Evolutionary conservation across 53 echinoderm and acorn worm species (phyloP).

Genomic region (Henricia sp.): DNA sequence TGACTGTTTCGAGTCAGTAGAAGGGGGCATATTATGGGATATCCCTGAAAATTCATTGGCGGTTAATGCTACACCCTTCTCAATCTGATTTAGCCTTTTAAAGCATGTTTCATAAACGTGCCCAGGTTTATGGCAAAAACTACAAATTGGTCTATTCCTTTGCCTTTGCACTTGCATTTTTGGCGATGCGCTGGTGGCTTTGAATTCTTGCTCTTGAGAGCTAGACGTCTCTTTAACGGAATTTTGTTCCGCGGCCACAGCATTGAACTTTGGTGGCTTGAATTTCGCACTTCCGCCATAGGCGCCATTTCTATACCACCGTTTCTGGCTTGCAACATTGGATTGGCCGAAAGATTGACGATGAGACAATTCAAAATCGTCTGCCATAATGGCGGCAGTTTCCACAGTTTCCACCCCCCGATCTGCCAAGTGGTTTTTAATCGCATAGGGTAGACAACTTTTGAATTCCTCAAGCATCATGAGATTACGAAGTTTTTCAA

Average conservation of each 20-base stretch:
- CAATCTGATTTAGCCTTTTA: slow-evolving; percentile 17
- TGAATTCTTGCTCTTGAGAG: background rate
- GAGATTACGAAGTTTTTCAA: slow-evolving; percentile 49
- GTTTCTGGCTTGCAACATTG: background rate
- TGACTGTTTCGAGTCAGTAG: background rate
- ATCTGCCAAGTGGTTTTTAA: slow-evolving; percentile 62
- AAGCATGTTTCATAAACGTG: slow-evolving; percentile 58
- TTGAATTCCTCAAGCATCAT: slow-evolving; percentile 66
- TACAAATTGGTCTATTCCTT: slow-evolving; percentile 50
- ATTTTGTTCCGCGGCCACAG: slow-evolving; percentile 1
- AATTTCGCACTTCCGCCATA: slow-evolving; percentile 12
- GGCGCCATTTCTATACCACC: slow-evolving; percentile 2
- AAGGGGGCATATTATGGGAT: slow-evolving; percentile 1
- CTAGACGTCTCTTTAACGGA: background rate
- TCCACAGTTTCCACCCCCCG: slow-evolving; percentile 28
- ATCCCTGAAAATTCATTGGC: slow-evolving; percentile 11
- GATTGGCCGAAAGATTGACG: slow-evolving; percentile 13
- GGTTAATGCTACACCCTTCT: slow-evolving; percentile 32
- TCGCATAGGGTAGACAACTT: slow-evolving; percentile 37
- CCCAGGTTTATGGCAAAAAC: slow-evolving; percentile 60
- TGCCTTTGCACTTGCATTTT: background rate
- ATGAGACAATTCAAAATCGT: slow-evolving; percentile 67
- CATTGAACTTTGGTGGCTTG: background rate
- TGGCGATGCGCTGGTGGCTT: background rate
- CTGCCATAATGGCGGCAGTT: slow-evolving; percentile 59